phyloP scores from a whole-genome alignment of 2,797 vertebrate genomes.

The Megaceryle alcyon region DNA sequence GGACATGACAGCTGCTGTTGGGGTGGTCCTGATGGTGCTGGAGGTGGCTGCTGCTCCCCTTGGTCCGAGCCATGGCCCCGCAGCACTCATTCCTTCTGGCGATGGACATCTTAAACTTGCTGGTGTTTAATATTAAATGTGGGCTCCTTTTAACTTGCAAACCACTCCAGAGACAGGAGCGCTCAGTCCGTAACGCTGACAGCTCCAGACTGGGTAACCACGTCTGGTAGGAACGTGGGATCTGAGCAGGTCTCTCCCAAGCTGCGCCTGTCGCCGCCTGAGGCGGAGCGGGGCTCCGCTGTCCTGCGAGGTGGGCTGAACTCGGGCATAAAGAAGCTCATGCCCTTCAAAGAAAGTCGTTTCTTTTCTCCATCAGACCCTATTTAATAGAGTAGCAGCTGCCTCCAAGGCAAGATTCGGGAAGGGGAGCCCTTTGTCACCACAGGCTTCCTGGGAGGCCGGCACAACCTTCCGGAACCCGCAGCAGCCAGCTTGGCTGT shows the following conservation, averaged over 20 bases:
- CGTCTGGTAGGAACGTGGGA: not conserved
- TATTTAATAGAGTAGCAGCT: not conserved
- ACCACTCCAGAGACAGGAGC: not conserved
- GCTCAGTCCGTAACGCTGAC: accelerated
- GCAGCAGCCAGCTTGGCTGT: accelerated
- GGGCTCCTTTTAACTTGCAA: not conserved
- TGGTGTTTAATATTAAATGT: not conserved
- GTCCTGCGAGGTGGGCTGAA: slow-evolving; percentile 9
- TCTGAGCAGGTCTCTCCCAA: not conserved
- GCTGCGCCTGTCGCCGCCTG: not conserved
- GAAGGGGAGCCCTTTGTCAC: not conserved
- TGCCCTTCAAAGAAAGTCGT: slow-evolving; percentile 70
- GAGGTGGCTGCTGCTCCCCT: not conserved
- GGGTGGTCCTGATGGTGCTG: accelerated
- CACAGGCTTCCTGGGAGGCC: not conserved
- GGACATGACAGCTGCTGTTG: not conserved
- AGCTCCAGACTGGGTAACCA: accelerated
- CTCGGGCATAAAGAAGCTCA: slow-evolving; percentile 11
- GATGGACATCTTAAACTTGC: not conserved
- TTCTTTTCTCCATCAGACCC: slow-evolving; percentile 5
- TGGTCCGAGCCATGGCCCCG: not conserved
- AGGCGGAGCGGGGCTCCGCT: not conserved
- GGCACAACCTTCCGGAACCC: not conserved
- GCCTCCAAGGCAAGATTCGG: not conserved
- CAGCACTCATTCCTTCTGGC: not conserved